phyloP scores from a whole-genome alignment of 2,797 vertebrate species.

The Poliocrania exsul region DNA sequence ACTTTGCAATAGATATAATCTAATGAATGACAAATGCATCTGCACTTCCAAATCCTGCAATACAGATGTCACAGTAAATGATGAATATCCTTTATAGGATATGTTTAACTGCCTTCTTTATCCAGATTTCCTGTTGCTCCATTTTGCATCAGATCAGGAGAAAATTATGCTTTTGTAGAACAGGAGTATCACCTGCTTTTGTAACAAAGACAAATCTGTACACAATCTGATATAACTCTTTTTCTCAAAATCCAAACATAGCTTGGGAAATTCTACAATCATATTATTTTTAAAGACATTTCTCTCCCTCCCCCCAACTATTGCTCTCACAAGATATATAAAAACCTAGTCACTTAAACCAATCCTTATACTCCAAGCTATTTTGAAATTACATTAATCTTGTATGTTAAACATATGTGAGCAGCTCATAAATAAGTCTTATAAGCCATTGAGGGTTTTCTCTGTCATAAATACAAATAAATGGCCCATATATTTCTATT shows the following conservation, averaged over 20 bases:
- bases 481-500: not conserved
- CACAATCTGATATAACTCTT: not conserved
- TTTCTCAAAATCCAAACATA: not conserved
- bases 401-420: not conserved
- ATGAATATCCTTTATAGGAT: not conserved
- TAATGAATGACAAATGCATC: not conserved
- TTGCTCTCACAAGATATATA: not conserved
- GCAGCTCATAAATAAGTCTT: not conserved
- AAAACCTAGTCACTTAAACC: not conserved
- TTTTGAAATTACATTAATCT: not conserved
- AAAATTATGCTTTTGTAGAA: not conserved
- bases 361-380: not conserved
- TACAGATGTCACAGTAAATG: not conserved
- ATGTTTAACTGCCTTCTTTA: not conserved
- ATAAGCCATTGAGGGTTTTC: not conserved
- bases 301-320: too few species aligned
- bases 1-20: not conserved
- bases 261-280: not conserved
- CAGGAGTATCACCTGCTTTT: not conserved
- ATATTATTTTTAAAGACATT: not conserved
- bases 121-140: not conserved
- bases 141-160: not conserved
- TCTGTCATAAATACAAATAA: not conserved
- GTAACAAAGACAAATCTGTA: not conserved
- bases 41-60: not conserved